phyloP scores from a whole-genome alignment of 64 coral and sea anemone genomes.

The Dendronephthya gigantea region DNA sequence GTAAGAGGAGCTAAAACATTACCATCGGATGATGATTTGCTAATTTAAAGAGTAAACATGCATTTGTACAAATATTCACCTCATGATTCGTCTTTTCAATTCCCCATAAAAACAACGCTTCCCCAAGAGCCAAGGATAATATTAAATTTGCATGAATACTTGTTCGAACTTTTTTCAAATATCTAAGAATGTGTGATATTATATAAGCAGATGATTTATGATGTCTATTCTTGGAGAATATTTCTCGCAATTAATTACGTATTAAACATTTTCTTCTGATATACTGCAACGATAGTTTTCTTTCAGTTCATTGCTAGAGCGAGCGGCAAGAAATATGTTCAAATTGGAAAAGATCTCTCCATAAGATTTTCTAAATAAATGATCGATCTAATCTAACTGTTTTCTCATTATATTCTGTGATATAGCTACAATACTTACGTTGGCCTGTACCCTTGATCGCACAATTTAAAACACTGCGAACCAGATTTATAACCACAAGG shows the following conservation, averaged over 20 bases:
- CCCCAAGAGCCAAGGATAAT: slow-evolving; percentile 58
- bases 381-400: no score
- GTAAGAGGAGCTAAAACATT: no score
- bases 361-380: neutral
- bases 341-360: neutral
- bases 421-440: neutral
- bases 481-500: neutral
- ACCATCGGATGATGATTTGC: no score
- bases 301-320: no score
- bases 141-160: slow-evolving; percentile 75
- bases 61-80: slow-evolving; percentile 3
- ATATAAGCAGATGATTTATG: neutral
- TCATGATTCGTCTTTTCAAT: slow-evolving; percentile 49
- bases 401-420: neutral
- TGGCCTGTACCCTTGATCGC: slow-evolving; percentile 1
- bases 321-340: neutral
- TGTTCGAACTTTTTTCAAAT: slow-evolving; percentile 59
- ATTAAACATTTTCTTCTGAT: no score
- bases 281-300: no score
- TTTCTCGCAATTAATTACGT: no score
- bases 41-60: no score
- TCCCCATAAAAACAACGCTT: slow-evolving; percentile 61
- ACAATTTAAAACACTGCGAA: neutral
- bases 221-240: no score
- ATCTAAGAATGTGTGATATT: slow-evolving; percentile 20